Percentiles rank a stretch among this genome's conserved stretches.
phyloP scores from a whole-genome alignment of 2,888 invertebrate genomes.

The Dicranocentrus wangi region DNA sequence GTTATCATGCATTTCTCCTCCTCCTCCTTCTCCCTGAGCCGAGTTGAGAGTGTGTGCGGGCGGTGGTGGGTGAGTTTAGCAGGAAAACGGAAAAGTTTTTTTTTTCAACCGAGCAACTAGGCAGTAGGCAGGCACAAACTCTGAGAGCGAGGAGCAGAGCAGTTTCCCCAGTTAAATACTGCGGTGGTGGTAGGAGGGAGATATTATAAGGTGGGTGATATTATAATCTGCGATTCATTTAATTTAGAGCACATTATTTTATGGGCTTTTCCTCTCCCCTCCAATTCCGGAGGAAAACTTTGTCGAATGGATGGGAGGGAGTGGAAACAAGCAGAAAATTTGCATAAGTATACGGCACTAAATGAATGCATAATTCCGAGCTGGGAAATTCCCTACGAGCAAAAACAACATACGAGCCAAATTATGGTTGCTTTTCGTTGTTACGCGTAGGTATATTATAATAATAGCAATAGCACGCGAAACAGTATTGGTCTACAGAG shows the following conservation, averaged over 20 bases:
- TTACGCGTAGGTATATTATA: too few species aligned
- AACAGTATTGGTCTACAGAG: too few species aligned
- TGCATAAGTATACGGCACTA: conserved; percentile 5
- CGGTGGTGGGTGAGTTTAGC: neutral
- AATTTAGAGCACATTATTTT: conserved; percentile 6
- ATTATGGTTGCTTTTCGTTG: too few species aligned
- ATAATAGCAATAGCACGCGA: too few species aligned
- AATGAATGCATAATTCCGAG: neutral
- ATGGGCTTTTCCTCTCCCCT: neutral
- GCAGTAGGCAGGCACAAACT: too few species aligned
- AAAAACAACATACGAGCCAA: too few species aligned
- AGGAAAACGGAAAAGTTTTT: too few species aligned
- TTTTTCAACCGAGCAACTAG: too few species aligned
- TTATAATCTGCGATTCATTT: conserved; percentile 1
- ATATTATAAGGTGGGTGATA: neutral
- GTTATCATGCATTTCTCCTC: conserved; percentile 23
- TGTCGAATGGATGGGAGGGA: neutral
- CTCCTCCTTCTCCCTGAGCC: conserved; percentile 15
- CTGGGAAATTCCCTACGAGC: conserved; percentile 4
- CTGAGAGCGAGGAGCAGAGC: too few species aligned
- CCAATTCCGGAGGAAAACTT: neutral
- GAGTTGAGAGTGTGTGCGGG: neutral
- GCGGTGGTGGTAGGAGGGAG: too few species aligned
- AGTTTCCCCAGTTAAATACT: too few species aligned
- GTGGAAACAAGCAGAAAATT: conserved; percentile 4